A percentile compares a stretch with the other conserved stretches of the same genome.
Evolutionary conservation across 2,113 vertebrate species (phyloP).

Genomic region (Sula dactylatra): DNA sequence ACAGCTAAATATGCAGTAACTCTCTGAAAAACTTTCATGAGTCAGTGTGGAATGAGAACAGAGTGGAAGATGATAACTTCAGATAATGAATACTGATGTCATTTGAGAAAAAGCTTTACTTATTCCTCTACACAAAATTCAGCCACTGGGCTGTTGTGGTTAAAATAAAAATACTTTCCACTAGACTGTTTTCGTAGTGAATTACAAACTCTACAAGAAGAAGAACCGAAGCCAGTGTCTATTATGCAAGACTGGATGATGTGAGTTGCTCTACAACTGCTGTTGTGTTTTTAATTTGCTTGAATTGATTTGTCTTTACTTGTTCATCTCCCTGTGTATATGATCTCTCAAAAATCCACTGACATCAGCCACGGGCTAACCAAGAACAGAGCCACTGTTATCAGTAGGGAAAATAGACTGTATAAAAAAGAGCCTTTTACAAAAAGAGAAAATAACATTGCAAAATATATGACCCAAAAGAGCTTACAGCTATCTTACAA

Average conservation of each 20-base stretch:
- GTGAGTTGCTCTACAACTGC: background rate
- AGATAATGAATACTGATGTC: background rate
- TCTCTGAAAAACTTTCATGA: background rate
- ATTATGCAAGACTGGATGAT: background rate
- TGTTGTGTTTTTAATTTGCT: conserved; percentile 15
- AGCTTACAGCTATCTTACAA: background rate
- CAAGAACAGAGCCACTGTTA: background rate
- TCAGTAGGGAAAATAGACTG: background rate
- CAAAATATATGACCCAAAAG: background rate
- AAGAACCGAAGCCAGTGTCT: background rate
- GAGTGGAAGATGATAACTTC: background rate
- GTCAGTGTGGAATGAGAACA: background rate
- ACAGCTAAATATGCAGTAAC: background rate
- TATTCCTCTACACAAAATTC: background rate
- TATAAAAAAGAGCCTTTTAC: background rate
- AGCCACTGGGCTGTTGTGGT: background rate
- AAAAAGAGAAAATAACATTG: background rate
- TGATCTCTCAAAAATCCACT: background rate
- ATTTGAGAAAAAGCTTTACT: background rate
- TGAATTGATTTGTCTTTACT: background rate
- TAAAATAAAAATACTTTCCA: conserved; percentile 12
- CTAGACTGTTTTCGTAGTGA: background rate
- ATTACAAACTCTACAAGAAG: background rate
- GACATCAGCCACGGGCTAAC: background rate
- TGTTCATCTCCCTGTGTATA: background rate